Conservation (phyloP, 2,113 vertebrate genomes). For the Piprites chloris region DNA sequence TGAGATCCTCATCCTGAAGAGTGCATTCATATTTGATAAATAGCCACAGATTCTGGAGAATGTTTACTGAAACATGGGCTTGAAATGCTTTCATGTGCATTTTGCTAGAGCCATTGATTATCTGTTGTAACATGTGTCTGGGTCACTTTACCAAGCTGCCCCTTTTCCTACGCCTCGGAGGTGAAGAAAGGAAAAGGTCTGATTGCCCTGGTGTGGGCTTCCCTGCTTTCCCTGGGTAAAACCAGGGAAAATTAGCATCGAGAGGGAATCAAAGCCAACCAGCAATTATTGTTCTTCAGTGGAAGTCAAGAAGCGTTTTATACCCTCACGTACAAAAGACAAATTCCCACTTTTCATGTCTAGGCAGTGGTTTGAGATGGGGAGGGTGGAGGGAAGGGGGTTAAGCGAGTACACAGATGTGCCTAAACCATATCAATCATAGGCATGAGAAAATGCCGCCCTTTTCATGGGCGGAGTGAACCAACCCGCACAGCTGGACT, state of each 20-base stretch:
- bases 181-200: neutral
- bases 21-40: slow-evolving; percentile 73
- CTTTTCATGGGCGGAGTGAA: neutral
- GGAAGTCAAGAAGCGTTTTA: slow-evolving; percentile 19
- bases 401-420: slow-evolving; percentile 57
- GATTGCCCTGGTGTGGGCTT: neutral
- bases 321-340: neutral
- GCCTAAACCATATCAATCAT: slow-evolving; percentile 7
- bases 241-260: neutral
- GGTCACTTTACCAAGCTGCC: slow-evolving; percentile 12
- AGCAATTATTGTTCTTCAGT: neutral
- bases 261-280: neutral
- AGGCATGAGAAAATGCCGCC: neutral
- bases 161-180: neutral
- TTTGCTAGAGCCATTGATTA: slow-evolving; percentile 46
- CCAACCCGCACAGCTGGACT: slow-evolving; percentile 9
- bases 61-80: slow-evolving; percentile 59
- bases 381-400: neutral
- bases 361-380: neutral
- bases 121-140: slow-evolving; percentile 12
- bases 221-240: neutral
- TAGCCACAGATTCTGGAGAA: slow-evolving; percentile 58
- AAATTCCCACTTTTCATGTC: slow-evolving; percentile 3
- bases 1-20: slow-evolving; percentile 62
- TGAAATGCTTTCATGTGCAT: slow-evolving; percentile 29